These are phyloP conservation scores for Hemicrepidius hirtus DNA, from an alignment of 2,888 invertebrate species.

Conservation along the genomic window DNA sequence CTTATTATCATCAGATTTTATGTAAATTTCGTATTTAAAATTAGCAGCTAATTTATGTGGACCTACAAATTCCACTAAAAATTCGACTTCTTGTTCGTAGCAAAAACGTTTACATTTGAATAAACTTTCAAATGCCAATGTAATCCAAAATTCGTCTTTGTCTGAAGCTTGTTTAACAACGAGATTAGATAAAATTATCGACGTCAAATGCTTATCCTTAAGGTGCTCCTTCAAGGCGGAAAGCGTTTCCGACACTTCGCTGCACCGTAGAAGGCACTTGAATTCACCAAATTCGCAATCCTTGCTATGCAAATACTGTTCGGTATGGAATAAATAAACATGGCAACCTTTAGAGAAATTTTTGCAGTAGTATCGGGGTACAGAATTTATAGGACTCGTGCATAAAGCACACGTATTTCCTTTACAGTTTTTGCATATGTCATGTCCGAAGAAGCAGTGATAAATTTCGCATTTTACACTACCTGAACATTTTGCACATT, in stretches of 20 bases:
- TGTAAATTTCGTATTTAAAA: conserved; percentile 58
- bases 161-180: conserved; percentile 52
- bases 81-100: conserved; percentile 61
- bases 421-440: conserved; percentile 60
- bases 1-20: conserved; percentile 37
- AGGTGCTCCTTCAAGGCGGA: conserved; percentile 58
- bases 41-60: conserved; percentile 58
- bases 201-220: conserved; percentile 54
- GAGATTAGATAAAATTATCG: conserved; percentile 55
- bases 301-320: conserved; percentile 59
- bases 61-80: conserved; percentile 62
- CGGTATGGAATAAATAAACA: conserved; percentile 53
- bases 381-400: conserved; percentile 55
- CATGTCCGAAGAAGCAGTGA: conserved; percentile 61
- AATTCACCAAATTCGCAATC: conserved; percentile 62
- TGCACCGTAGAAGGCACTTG: conserved; percentile 60
- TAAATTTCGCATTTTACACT: conserved; percentile 49
- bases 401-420: conserved; percentile 60
- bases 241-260: conserved; percentile 48
- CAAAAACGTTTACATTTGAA: conserved; percentile 63
- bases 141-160: conserved; percentile 60
- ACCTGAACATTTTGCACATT: conserved; percentile 56
- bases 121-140: conserved; percentile 60
- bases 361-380: conserved; percentile 59
- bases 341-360: conserved; percentile 62